Conservation (phyloP, 2,797 vertebrate genomes). For the Lemur catta region DNA sequence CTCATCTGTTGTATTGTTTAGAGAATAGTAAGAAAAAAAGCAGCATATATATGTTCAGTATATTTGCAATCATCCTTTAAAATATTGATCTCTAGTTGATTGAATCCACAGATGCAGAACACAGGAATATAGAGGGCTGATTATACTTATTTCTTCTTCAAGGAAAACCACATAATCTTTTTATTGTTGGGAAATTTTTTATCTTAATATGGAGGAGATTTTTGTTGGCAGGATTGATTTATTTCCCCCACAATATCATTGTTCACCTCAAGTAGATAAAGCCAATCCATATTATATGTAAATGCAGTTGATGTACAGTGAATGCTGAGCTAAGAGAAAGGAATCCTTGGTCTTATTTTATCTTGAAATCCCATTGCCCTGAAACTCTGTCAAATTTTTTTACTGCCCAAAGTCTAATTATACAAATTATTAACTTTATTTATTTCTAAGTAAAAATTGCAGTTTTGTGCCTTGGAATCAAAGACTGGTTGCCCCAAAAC, state of each 20-base stretch:
- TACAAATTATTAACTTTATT: neutral
- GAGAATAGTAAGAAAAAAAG: neutral
- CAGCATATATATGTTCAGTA: neutral
- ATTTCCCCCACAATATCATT: neutral
- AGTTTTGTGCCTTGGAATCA: neutral
- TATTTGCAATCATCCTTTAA: neutral
- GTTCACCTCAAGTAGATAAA: neutral
- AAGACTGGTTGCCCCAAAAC: neutral
- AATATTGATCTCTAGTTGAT: neutral
- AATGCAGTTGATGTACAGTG: neutral
- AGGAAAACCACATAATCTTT: neutral
- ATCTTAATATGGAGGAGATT: neutral
- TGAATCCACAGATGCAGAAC: neutral
- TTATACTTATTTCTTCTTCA: neutral
- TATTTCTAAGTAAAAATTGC: neutral
- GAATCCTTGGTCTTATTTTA: neutral
- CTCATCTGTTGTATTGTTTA: neutral
- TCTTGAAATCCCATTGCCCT: neutral
- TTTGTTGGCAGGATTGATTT: neutral
- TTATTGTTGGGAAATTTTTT: neutral
- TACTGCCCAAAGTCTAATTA: neutral
- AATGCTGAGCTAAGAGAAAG: neutral
- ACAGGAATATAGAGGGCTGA: neutral
- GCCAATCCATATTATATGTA: neutral
- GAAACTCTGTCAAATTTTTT: neutral